phyloP scores from a whole-genome alignment of 1,140 invertebrate genomes.

The Radopholus similis region DNA sequence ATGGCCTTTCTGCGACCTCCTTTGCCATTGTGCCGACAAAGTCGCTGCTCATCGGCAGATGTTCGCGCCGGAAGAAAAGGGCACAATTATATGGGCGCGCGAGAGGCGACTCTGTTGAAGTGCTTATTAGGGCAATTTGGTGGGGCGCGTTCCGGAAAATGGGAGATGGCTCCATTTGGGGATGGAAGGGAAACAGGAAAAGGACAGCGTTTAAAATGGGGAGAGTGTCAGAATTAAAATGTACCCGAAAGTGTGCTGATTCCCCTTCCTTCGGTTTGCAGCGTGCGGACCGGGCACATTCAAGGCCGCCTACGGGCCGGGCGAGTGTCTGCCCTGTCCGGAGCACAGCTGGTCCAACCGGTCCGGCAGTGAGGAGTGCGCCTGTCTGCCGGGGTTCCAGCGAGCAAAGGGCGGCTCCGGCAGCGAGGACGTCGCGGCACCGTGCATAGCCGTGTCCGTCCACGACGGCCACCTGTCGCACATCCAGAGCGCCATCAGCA shows the following conservation, averaged over 20 bases:
- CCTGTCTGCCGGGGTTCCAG: constrained; percentile 35
- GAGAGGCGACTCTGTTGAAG: constrained; percentile 4
- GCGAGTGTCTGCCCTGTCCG: constrained; percentile 37
- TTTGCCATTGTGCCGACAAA: not conserved
- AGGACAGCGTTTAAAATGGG: not conserved
- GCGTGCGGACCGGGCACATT: constrained; percentile 42
- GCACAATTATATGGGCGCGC: not conserved
- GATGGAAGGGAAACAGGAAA: not conserved
- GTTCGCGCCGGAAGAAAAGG: not conserved
- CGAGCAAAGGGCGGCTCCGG: constrained; percentile 31
- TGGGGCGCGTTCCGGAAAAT: not conserved
- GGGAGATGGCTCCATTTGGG: not conserved
- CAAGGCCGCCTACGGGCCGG: constrained; percentile 32
- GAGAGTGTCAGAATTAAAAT: not conserved
- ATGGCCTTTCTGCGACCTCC: not conserved
- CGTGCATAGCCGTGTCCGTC: too few species aligned
- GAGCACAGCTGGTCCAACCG: constrained; percentile 13
- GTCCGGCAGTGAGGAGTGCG: constrained; percentile 23
- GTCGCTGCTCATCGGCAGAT: not conserved
- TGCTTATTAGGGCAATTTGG: constrained; percentile 9
- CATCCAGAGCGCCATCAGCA: too few species aligned
- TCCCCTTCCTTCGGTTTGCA: constrained; percentile 32
- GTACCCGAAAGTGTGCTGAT: not conserved
- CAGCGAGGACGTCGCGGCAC: too few species aligned
- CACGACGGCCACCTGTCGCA: too few species aligned